Evolutionary conservation across 1,140 invertebrate genomes (phyloP).

Genomic region (Chrysoperla carnea): DNA sequence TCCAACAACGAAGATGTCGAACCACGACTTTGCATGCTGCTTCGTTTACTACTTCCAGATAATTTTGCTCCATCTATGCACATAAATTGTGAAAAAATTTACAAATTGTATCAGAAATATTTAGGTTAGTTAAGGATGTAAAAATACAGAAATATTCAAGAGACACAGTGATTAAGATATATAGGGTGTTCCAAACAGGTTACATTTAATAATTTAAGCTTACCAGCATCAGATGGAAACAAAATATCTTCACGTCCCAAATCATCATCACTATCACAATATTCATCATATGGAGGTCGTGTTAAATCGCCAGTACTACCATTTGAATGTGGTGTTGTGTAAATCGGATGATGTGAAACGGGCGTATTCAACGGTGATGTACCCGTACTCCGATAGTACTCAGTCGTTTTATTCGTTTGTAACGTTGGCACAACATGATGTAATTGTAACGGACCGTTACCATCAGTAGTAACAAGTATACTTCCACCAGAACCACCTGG

Average conservation of each 20-base stretch:
- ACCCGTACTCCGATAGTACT: conserved; percentile 23
- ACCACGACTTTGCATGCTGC: conserved; percentile 76
- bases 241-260: conserved; percentile 71
- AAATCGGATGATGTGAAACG: conserved; percentile 21
- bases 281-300: conserved; percentile 56
- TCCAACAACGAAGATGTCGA: conserved; percentile 70
- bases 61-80: conserved; percentile 14
- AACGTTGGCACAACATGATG: conserved; percentile 12
- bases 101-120: too few relatives aligned
- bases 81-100: not conserved
- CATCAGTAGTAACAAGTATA: not conserved
- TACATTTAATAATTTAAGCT: too few relatives aligned
- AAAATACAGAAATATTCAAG: too few relatives aligned
- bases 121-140: too few relatives aligned
- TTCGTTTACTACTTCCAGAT: conserved; percentile 65
- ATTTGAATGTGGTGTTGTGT: conserved; percentile 32
- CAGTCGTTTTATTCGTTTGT: conserved; percentile 6
- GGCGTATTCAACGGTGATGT: conserved; percentile 30
- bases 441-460: conserved; percentile 2
- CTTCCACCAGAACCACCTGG: not conserved
- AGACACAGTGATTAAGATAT: too few relatives aligned
- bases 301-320: conserved; percentile 29
- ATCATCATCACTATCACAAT: conserved; percentile 76
- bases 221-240: conserved; percentile 58
- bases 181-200: too few relatives aligned